Percentiles rank a stretch among this genome's conserved stretches.
These are phyloP conservation scores for Pygmarrhopalites habei DNA, from an alignment of 1,140 invertebrate genomes.

Conservation along the genomic window DNA sequence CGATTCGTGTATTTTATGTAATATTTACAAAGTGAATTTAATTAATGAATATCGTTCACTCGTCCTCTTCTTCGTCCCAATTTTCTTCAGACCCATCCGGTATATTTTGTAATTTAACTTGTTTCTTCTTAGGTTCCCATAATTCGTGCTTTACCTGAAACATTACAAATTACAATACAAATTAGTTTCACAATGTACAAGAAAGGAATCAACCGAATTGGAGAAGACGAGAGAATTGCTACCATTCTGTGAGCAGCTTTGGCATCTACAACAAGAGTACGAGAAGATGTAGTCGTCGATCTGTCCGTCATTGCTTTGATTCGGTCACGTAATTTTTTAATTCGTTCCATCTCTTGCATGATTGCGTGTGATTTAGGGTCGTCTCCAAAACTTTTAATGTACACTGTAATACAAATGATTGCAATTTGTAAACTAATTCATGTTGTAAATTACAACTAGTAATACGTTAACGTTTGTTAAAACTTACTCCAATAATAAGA, in stretches of 20 bases:
- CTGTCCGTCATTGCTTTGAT: slow-evolving; percentile 33
- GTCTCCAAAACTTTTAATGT: slow-evolving; percentile 34
- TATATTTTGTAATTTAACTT: neutral
- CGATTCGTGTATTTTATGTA: too few species aligned
- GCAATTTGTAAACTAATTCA: neutral
- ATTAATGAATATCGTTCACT: too few species aligned
- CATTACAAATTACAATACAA: too few species aligned
- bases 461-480: neutral
- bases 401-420: slow-evolving; percentile 31
- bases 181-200: neutral
- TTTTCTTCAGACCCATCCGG: neutral
- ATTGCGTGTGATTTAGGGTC: slow-evolving; percentile 30
- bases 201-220: slow-evolving; percentile 24
- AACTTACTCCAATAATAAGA: slow-evolving; percentile 39
- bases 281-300: slow-evolving; percentile 10
- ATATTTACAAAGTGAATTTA: too few species aligned
- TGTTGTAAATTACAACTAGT: neutral
- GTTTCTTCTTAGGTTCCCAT: slow-evolving; percentile 1
- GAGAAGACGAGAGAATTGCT: too few species aligned
- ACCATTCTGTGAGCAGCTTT: slow-evolving; percentile 31
- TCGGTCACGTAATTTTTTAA: slow-evolving; percentile 31
- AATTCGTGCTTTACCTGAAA: slow-evolving; percentile 1
- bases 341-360: slow-evolving; percentile 37
- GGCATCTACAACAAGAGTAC: slow-evolving; percentile 25
- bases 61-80: slow-evolving; percentile 11